Evolutionary conservation across 1,140 invertebrate species (phyloP).

Genomic region (Nebria ingens): DNA sequence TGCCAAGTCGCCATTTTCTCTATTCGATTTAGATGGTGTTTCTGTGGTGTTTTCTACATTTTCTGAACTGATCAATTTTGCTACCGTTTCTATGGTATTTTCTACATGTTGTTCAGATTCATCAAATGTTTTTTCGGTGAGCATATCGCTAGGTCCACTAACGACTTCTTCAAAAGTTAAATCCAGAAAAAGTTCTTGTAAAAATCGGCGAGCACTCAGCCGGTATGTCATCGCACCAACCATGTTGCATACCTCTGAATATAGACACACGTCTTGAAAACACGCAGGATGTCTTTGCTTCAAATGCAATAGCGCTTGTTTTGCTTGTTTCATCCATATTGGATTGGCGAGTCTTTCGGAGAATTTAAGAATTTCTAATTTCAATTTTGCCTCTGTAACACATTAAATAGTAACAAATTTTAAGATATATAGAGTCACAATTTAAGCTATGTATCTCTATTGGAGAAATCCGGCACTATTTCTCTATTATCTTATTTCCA

Average conservation of each 20-base stretch:
- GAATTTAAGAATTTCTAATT: constrained; percentile 47
- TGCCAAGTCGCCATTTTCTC: neutral
- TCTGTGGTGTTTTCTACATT: constrained; percentile 12
- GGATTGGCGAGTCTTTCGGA: constrained; percentile 58
- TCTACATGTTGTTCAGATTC: neutral
- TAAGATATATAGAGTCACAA: too few species aligned
- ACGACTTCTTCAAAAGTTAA: constrained; percentile 57
- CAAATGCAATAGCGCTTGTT: constrained; percentile 58
- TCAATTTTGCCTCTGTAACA: constrained; percentile 24
- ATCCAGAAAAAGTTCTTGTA: constrained; percentile 92
- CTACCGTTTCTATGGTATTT: neutral
- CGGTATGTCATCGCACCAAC: constrained; percentile 72
- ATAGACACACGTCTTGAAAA: constrained; percentile 84
- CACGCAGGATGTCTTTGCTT: constrained; percentile 77
- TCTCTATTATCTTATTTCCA: too few species aligned
- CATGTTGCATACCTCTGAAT: constrained; percentile 79
- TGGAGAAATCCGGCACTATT: too few species aligned
- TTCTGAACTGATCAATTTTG: constrained; percentile 12
- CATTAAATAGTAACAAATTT: too few species aligned
- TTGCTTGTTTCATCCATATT: constrained; percentile 52
- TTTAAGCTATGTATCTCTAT: too few species aligned
- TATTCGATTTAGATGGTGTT: neutral
- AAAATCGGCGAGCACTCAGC: constrained; percentile 70
- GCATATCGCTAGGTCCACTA: constrained; percentile 35
- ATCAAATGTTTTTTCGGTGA: neutral